Conservation (phyloP, 1,140 invertebrate species). For the Spodoptera litura region DNA sequence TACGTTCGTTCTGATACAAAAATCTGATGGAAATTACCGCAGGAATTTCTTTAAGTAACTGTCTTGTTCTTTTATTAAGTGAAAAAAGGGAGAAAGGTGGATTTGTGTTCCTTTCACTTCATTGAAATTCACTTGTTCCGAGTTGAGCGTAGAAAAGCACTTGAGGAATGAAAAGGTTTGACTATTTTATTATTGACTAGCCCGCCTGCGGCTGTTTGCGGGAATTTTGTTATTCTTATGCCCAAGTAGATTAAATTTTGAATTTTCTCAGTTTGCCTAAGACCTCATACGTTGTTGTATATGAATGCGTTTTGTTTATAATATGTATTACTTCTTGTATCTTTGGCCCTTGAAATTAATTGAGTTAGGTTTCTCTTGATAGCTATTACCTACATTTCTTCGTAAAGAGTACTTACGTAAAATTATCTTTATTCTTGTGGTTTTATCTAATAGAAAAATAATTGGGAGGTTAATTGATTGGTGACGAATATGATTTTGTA, state of each 20-base stretch:
- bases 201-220: constrained; percentile 15
- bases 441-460: no score
- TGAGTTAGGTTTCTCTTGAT: background rate
- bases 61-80: constrained; percentile 42
- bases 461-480: no score
- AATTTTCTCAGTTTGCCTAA: background rate
- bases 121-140: constrained; percentile 53
- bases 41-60: constrained; percentile 48
- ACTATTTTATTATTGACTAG: constrained; percentile 45
- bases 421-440: no score
- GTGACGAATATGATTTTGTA: no score
- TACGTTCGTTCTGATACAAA: constrained; percentile 12
- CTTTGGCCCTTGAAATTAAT: constrained; percentile 10
- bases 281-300: background rate
- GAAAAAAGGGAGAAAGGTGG: constrained; percentile 41
- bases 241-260: constrained; percentile 29
- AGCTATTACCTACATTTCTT: no score
- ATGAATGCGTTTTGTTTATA: background rate
- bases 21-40: constrained; percentile 24
- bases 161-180: constrained; percentile 41
- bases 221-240: constrained; percentile 26
- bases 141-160: constrained; percentile 40
- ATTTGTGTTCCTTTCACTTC: constrained; percentile 50
- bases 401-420: no score
- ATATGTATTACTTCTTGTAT: background rate